Conservation (phyloP, 2,888 invertebrate species). For the Trypoxylon attenuatum region DNA sequence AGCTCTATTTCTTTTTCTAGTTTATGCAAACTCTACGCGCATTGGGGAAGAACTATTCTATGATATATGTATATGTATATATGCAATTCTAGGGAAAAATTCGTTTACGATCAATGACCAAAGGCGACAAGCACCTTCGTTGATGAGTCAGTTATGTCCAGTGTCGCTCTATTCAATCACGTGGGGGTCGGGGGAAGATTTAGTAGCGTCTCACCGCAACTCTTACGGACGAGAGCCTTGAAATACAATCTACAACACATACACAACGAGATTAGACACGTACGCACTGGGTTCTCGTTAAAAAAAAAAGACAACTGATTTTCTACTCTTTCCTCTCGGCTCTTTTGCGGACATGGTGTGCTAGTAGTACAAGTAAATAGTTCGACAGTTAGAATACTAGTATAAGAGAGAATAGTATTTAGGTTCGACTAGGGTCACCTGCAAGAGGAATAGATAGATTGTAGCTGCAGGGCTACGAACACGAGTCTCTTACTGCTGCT, state of each 20-base stretch:
- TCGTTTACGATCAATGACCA: neutral
- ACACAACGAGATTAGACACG: conserved; percentile 48
- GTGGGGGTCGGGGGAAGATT: conserved; percentile 8
- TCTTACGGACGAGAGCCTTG: conserved; percentile 46
- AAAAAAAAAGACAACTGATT: too few relatives aligned
- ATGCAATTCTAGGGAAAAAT: conserved; percentile 13
- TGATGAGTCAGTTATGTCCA: conserved; percentile 3
- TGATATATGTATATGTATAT: neutral
- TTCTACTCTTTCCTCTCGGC: too few relatives aligned
- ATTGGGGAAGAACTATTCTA: conserved; percentile 14
- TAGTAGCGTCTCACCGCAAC: conserved; percentile 35
- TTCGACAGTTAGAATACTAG: too few relatives aligned
- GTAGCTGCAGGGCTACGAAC: too few relatives aligned
- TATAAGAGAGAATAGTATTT: too few relatives aligned
- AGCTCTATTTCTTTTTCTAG: neutral
- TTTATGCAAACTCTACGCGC: neutral
- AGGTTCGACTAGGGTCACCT: too few relatives aligned
- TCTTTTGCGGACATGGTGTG: too few relatives aligned
- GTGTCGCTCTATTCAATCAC: conserved; percentile 11
- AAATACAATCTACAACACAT: conserved; percentile 52
- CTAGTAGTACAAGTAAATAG: too few relatives aligned
- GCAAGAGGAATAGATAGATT: too few relatives aligned
- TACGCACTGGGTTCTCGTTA: too few relatives aligned
- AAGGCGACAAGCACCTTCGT: conserved; percentile 14
- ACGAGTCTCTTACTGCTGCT: too few relatives aligned